These are phyloP conservation scores for Chymomyza procnemis DNA, from an alignment of 2,888 invertebrate species.

Conservation along the genomic window DNA sequence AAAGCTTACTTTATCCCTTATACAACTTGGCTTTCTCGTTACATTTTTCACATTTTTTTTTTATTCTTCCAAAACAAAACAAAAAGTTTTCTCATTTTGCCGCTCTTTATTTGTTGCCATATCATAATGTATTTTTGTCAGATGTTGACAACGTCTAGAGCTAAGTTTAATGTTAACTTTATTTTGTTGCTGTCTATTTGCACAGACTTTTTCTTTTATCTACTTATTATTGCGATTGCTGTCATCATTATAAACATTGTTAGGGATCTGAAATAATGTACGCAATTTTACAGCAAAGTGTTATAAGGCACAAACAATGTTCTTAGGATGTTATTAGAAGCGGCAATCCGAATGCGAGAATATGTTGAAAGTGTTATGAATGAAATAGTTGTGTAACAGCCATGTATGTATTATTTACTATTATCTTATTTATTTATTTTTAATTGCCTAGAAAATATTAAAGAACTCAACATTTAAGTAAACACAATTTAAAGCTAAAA, in stretches of 20 bases:
- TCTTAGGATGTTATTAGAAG: too few relatives aligned
- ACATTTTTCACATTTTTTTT: conserved; percentile 28
- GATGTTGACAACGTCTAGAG: conserved; percentile 22
- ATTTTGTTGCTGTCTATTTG: conserved; percentile 14
- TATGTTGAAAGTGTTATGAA: too few relatives aligned
- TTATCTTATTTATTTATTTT: too few relatives aligned
- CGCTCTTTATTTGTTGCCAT: conserved; percentile 1
- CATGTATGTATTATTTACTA: too few relatives aligned
- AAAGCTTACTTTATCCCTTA: not conserved
- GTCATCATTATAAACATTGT: conserved; percentile 38
- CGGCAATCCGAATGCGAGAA: too few relatives aligned
- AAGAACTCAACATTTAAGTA: too few relatives aligned
- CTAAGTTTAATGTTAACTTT: conserved; percentile 22
- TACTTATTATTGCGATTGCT: conserved; percentile 58
- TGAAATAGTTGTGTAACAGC: too few relatives aligned
- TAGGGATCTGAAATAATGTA: conserved; percentile 7
- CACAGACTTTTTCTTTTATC: conserved; percentile 30
- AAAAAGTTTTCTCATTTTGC: conserved; percentile 19
- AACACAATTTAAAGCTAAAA: too few relatives aligned
- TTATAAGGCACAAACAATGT: not conserved
- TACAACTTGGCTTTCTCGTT: conserved; percentile 52
- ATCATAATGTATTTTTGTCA: not conserved
- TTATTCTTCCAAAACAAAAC: conserved; percentile 11
- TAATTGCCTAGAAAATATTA: too few relatives aligned
- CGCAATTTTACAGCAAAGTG: not conserved